Evolutionary conservation across 2,888 invertebrate species (phyloP).

Genomic region (Autographa pulchrina): DNA sequence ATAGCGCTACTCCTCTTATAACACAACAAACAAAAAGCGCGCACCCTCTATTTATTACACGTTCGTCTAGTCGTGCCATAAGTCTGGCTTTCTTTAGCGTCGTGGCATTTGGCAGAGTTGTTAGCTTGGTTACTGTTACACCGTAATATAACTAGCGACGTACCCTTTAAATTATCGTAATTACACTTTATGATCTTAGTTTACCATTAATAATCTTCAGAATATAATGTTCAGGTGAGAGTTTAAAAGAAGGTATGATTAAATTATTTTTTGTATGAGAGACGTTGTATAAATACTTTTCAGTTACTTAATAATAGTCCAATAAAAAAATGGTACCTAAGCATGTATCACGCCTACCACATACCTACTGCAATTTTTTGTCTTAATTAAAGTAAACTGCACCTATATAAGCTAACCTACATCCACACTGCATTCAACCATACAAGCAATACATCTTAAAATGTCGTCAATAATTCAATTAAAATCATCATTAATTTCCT

Average conservation of each 20-base stretch:
- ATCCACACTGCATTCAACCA: background rate
- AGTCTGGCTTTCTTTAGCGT: constrained; percentile 37
- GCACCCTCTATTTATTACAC: background rate
- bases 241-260: background rate
- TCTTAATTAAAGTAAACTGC: background rate
- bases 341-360: too few relatives aligned
- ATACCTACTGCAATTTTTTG: too few relatives aligned
- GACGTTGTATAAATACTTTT: too few relatives aligned
- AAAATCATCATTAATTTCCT: constrained; percentile 30
- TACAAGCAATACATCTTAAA: constrained; percentile 17
- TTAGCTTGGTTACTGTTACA: constrained; percentile 19
- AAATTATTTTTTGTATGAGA: too few relatives aligned
- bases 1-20: background rate
- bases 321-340: too few relatives aligned
- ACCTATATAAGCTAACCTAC: background rate
- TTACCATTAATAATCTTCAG: background rate
- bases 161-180: constrained; percentile 8
- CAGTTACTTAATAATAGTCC: too few relatives aligned
- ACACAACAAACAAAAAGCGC: background rate
- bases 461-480: constrained; percentile 28
- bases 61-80: constrained; percentile 18
- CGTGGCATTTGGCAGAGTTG: constrained; percentile 34
- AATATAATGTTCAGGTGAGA: background rate
- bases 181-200: background rate
- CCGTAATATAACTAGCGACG: background rate